These are phyloP conservation scores for Phalanger gymnotis DNA, from an alignment of 2,797 vertebrate species.

Conservation along the genomic window DNA sequence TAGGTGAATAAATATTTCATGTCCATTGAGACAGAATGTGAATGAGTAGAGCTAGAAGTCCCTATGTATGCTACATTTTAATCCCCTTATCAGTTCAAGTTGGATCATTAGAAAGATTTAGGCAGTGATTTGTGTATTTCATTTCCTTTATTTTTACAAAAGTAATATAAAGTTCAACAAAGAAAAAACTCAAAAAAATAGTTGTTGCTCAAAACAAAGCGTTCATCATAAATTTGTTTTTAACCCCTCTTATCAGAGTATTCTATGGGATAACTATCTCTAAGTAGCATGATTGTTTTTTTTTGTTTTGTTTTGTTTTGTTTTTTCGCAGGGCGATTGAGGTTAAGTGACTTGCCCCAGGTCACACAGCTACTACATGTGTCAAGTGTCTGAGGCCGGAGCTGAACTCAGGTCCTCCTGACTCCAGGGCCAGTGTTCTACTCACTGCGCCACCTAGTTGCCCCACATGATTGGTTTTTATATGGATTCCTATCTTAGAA, in stretches of 20 bases:
- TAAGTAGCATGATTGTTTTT: neutral
- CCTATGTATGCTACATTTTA: neutral
- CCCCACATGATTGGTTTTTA: neutral
- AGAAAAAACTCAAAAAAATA: conserved; percentile 36
- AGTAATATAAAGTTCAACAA: neutral
- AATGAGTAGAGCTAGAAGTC: neutral
- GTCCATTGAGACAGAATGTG: neutral
- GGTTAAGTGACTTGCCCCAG: no score
- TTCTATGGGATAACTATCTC: neutral
- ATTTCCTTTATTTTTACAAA: conserved; percentile 39
- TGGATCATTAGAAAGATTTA: neutral
- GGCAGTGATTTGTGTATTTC: conserved; percentile 33
- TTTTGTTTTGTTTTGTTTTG: no score
- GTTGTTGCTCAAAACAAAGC: neutral
- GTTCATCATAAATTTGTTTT: neutral
- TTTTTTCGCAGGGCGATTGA: no score
- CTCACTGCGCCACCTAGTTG: no score
- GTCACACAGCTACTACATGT: no score
- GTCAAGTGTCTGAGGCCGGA: no score
- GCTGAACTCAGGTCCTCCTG: no score
- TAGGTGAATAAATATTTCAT: neutral
- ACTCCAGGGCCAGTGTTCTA: no score
- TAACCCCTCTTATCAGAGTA: neutral
- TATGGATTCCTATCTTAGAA: neutral
- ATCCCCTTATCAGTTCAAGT: conserved; percentile 2